These are phyloP conservation scores for Osedax fenrisi DNA, from an alignment of 2,888 invertebrate species.

Conservation along the genomic window DNA sequence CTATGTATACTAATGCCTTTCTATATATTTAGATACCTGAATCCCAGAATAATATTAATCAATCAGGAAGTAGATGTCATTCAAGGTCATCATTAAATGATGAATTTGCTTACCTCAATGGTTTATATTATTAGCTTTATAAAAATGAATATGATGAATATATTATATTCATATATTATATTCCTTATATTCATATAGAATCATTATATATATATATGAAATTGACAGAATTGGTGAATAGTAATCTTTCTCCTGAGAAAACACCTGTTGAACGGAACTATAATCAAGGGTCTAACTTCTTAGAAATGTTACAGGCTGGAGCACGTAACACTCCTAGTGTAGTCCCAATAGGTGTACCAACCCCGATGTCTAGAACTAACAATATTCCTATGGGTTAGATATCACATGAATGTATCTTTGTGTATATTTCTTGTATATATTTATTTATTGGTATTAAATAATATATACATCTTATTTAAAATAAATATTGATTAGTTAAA, in stretches of 20 bases:
- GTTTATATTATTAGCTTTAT: slow-evolving; percentile 18
- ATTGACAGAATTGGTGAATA: not conserved
- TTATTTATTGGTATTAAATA: too few species aligned
- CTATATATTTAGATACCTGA: not conserved
- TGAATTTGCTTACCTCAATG: slow-evolving; percentile 49
- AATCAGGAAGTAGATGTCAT: not conserved
- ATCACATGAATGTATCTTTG: not conserved
- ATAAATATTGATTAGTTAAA: too few species aligned
- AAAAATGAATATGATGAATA: too few species aligned
- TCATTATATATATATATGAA: too few species aligned
- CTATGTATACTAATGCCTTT: too few species aligned
- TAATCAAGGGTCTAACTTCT: not conserved
- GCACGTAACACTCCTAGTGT: not conserved
- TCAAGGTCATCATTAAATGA: slow-evolving; percentile 56
- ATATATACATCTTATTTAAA: too few species aligned
- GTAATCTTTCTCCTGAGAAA: not conserved
- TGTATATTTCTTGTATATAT: too few species aligned
- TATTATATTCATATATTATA: too few species aligned
- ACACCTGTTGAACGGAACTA: not conserved
- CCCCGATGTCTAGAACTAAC: not conserved
- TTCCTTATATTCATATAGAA: not conserved
- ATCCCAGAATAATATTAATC: not conserved
- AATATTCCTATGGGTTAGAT: not conserved
- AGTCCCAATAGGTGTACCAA: not conserved
- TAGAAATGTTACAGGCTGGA: not conserved